phyloP scores from a whole-genome alignment of 2,888 invertebrate species.

The Slavum lentiscoides region DNA sequence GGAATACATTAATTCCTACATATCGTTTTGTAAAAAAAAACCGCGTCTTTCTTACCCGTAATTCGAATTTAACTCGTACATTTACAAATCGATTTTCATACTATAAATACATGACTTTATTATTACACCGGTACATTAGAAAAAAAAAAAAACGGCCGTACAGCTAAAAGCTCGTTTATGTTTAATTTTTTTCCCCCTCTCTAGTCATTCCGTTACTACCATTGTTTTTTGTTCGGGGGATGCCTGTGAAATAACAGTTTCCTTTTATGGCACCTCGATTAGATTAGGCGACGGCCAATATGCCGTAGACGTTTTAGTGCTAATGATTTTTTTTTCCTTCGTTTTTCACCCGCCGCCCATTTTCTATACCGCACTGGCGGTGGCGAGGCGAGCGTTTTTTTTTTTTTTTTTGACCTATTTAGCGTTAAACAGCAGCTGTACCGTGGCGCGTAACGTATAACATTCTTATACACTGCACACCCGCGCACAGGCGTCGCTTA shows the following conservation, averaged over 20 bases:
- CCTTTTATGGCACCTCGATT: conserved; percentile 25
- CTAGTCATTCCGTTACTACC: neutral
- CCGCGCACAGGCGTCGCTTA: neutral
- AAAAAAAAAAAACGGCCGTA: neutral
- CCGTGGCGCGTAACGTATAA: no score
- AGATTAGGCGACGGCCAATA: conserved; percentile 32
- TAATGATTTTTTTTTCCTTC: conserved; percentile 36
- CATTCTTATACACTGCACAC: no score
- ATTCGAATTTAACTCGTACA: neutral
- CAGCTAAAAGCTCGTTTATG: neutral
- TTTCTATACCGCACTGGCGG: neutral
- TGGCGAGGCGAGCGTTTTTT: neutral
- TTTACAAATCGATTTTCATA: conserved; percentile 21
- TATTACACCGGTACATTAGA: conserved; percentile 12
- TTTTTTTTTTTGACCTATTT: conserved; percentile 38
- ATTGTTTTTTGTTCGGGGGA: conserved; percentile 5
- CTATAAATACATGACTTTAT: neutral
- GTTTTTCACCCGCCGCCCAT: neutral
- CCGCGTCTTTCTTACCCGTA: neutral
- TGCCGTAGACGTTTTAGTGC: conserved; percentile 36
- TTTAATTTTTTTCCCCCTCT: neutral
- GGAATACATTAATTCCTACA: no score
- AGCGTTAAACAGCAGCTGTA: neutral
- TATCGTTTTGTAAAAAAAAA: neutral
- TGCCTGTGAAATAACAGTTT: conserved; percentile 34